Evolutionary conservation across 2,888 invertebrate genomes (phyloP).

Genomic region (Drosophila anceps): DNA sequence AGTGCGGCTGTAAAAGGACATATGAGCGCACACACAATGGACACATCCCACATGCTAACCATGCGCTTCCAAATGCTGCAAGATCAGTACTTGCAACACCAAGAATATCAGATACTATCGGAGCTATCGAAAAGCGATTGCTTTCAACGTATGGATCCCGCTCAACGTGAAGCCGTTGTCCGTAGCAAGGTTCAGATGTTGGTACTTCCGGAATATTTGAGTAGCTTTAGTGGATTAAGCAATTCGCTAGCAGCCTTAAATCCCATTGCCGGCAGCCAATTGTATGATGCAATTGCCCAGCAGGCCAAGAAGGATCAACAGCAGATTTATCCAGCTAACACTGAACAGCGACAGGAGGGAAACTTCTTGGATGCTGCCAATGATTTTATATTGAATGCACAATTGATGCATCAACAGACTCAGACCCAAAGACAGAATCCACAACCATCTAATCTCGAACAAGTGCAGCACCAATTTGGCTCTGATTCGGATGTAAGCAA

Average conservation of each 20-base stretch:
- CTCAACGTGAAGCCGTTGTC: slow-evolving; percentile 80
- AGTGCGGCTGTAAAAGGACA: slow-evolving; percentile 78
- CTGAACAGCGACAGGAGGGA: slow-evolving; percentile 43
- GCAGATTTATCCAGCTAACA: slow-evolving; percentile 42
- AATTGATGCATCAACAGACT: slow-evolving; percentile 66
- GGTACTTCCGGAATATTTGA: slow-evolving; percentile 82
- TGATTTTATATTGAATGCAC: slow-evolving; percentile 72
- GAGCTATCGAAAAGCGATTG: slow-evolving; percentile 82
- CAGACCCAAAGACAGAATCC: slow-evolving; percentile 49
- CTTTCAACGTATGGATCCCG: slow-evolving; percentile 76
- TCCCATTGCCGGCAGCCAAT: slow-evolving; percentile 77
- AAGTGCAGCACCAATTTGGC: slow-evolving; percentile 21
- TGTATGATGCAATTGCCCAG: slow-evolving; percentile 77
- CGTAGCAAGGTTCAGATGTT: slow-evolving; percentile 82
- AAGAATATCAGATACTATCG: slow-evolving; percentile 79
- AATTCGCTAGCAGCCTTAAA: slow-evolving; percentile 80
- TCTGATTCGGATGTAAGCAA: slow-evolving; percentile 30
- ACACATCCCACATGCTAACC: slow-evolving; percentile 79
- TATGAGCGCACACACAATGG: slow-evolving; percentile 59
- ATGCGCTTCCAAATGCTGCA: slow-evolving; percentile 83
- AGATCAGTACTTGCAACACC: slow-evolving; percentile 83
- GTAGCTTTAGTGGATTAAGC: slow-evolving; percentile 79
- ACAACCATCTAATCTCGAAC: slow-evolving; percentile 5
- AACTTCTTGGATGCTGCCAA: slow-evolving; percentile 70
- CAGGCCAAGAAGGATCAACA: slow-evolving; percentile 78